Base-by-base conservation (phyloP, 1,140 invertebrate genomes). In the Calliphora vicina region DNA sequence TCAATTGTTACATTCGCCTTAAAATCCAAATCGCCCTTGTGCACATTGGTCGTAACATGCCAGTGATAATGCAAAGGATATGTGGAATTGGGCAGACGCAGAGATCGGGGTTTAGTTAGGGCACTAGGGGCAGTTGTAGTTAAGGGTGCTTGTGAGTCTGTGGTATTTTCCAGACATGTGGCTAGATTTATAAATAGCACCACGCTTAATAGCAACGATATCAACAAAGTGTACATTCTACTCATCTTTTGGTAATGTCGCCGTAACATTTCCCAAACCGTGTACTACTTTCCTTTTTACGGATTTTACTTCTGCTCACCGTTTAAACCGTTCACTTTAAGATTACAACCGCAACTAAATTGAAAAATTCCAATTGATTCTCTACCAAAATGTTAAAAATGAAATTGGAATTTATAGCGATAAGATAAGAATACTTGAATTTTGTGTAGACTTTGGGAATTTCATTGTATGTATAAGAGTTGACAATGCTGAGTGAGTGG, bases 11-110 rank as follows among this genome's bases (percentile, higher is more conserved):
- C 93, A 42, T 90, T 90, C 27, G 94, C 94, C 61, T 84, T 89
- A 88, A 94, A 95, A 4, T 85, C 87, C 26, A 86, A 90, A 2
- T 89, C 88, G 0, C 90, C 91, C 42, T 91, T 87, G 81, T 92
- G 91, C 15, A 95, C 91, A 84, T 95, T 91, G 1, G 94, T 93
- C 86, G 92, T 92, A 0, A 96, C 91, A 29, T 91, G 91, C 13
- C 96, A 90, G 50, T 94, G 92, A 87, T 96, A 96, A 86, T 93
- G 92, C 17, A 93, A 86, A 0, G 95, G 95, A 20, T 89, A 85
- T 0, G 93, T 92, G 45, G 92, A 86, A 3, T 85, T 88, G 0
- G 95, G 93, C 8, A 97, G 91, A 1, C 93, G 92, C 83, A 94
- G 92, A 10, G 82, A 45, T 25, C 84, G 73, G 20, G 17, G 50